phyloP scores from a whole-genome alignment of 2,888 invertebrate species.

The Leptinotarsa peninsularis region DNA sequence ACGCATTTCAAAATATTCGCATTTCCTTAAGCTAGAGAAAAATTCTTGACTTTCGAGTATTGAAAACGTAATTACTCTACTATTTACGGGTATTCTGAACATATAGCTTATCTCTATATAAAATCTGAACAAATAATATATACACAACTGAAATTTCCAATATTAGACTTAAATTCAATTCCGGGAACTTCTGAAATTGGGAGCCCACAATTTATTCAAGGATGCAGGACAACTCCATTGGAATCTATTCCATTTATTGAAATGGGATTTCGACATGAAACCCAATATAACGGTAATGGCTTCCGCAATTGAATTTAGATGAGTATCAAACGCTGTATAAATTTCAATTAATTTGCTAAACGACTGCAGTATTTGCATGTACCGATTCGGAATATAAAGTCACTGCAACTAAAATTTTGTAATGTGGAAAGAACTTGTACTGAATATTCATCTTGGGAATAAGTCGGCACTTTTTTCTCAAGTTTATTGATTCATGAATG shows the following conservation, averaged over 20 bases:
- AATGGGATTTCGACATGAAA: conserved; percentile 25
- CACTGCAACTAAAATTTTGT: conserved; percentile 10
- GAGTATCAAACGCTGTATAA: conserved; percentile 30
- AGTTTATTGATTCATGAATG: neutral
- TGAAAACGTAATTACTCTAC: no score
- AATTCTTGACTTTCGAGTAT: no score
- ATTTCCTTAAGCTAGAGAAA: no score
- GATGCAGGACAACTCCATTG: neutral
- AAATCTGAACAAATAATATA: neutral
- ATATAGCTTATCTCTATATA: no score
- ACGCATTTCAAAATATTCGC: no score
- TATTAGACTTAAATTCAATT: neutral
- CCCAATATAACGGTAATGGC: conserved; percentile 30
- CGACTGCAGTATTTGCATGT: conserved; percentile 17
- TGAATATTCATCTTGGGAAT: neutral
- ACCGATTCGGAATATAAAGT: conserved; percentile 15
- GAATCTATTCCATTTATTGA: conserved; percentile 25
- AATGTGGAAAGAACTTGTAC: neutral
- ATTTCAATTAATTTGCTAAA: conserved; percentile 32
- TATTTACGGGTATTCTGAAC: no score
- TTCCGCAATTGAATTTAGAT: conserved; percentile 29
- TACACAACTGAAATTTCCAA: neutral
- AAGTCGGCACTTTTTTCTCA: neutral
- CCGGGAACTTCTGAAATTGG: conserved; percentile 2
- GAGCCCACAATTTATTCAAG: conserved; percentile 4